phyloP scores from a whole-genome alignment of 2,888 invertebrate species.

The Acanthosepion esculentum region DNA sequence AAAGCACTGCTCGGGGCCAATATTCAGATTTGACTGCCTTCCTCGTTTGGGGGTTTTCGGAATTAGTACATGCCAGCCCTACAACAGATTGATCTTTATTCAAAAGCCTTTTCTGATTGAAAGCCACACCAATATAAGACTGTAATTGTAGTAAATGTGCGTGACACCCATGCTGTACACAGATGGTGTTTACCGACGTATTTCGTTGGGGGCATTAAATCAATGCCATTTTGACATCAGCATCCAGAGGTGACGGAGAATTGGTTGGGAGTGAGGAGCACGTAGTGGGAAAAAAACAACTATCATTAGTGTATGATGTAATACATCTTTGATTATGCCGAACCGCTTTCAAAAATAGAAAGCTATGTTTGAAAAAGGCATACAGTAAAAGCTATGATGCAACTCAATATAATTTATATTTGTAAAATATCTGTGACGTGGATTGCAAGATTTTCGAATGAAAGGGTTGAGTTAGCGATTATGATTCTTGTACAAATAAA shows the following conservation, averaged over 20 bases:
- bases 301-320: constrained; percentile 2
- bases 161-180: not conserved
- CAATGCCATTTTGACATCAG: not conserved
- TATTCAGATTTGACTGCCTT: too few species aligned
- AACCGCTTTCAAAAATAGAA: not conserved
- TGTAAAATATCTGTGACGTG: not conserved
- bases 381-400: not conserved
- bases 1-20: too few species aligned
- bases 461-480: too few species aligned
- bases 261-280: not conserved
- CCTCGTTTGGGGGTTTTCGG: too few species aligned
- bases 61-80: too few species aligned
- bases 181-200: not conserved
- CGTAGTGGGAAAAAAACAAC: not conserved
- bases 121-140: not conserved
- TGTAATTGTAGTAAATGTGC: not conserved
- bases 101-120: not conserved
- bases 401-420: not conserved
- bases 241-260: not conserved
- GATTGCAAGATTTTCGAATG: not conserved
- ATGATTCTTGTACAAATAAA: not conserved
- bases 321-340: not conserved
- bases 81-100: not conserved
- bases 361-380: not conserved
- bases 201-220: not conserved